Conservation (phyloP, 2,888 invertebrate genomes). For the Cataglyphis albicans region DNA sequence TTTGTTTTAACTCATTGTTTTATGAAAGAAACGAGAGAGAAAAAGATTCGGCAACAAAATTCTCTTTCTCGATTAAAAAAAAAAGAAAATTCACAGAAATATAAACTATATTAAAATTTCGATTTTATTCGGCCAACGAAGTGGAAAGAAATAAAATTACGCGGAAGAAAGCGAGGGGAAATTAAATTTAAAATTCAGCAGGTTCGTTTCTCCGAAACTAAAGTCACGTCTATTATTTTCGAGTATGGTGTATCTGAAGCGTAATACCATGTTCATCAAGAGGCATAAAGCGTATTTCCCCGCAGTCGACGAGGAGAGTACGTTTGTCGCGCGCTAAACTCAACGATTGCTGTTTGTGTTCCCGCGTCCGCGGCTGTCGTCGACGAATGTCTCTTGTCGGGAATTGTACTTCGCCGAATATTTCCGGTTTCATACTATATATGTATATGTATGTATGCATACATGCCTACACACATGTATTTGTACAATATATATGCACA, state of each 20-base stretch:
- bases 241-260: background rate
- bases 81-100: background rate
- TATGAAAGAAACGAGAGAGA: background rate
- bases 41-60: background rate
- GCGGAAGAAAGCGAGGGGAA: background rate
- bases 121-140: constrained; percentile 7
- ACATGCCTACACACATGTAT: background rate
- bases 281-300: constrained; percentile 46
- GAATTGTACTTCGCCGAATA: constrained; percentile 61
- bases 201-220: background rate
- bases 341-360: constrained; percentile 69
- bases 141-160: background rate
- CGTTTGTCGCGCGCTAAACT: constrained; percentile 61
- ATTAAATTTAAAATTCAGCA: constrained; percentile 42
- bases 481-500: background rate
- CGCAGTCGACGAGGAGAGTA: constrained; percentile 40
- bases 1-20: background rate
- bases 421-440: constrained; percentile 59
- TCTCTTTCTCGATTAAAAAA: background rate
- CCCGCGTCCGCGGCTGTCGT: constrained; percentile 62
- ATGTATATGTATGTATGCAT: background rate
- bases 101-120: constrained; percentile 4
- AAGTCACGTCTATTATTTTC: constrained; percentile 28
- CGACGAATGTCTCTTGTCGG: constrained; percentile 69
- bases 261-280: constrained; percentile 15